Percentiles rank a stretch among this genome's conserved stretches.
Evolutionary conservation across 2,888 invertebrate genomes (phyloP).

Genomic region (Oasisia sp.): DNA sequence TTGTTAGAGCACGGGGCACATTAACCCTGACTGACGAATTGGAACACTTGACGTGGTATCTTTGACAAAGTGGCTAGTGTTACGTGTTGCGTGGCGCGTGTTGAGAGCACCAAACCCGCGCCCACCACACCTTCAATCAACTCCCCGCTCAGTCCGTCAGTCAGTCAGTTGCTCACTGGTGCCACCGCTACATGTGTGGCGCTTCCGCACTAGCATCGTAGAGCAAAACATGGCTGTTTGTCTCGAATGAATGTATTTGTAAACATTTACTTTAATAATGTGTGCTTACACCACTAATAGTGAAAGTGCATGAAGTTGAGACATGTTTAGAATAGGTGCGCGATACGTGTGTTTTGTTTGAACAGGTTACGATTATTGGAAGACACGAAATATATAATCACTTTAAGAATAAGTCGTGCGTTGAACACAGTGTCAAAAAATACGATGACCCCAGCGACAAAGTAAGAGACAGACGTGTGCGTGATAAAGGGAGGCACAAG

Average conservation of each 20-base stretch:
- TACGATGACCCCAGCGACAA: too few relatives aligned
- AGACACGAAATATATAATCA: too few relatives aligned
- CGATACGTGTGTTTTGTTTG: too few relatives aligned
- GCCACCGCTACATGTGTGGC: background rate
- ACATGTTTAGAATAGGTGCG: too few relatives aligned
- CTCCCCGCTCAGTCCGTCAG: background rate
- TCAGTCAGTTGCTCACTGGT: background rate
- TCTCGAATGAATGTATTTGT: background rate
- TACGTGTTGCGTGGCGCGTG: slow-evolving; percentile 11
- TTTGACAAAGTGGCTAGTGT: slow-evolving; percentile 13
- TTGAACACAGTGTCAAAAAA: too few relatives aligned
- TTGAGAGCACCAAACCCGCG: background rate
- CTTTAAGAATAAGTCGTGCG: too few relatives aligned
- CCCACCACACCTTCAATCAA: slow-evolving; percentile 12
- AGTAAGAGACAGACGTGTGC: too few relatives aligned
- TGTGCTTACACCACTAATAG: background rate
- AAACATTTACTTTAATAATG: background rate
- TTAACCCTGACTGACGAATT: background rate
- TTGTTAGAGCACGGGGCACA: background rate
- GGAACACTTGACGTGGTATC: slow-evolving; percentile 13
- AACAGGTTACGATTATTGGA: too few relatives aligned
- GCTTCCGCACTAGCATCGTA: background rate
- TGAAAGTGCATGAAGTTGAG: background rate
- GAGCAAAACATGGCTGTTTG: background rate
- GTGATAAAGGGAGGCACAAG: too few relatives aligned